Conservation (phyloP, 1,140 invertebrate genomes). For the Trichonephila clavipes region DNA sequence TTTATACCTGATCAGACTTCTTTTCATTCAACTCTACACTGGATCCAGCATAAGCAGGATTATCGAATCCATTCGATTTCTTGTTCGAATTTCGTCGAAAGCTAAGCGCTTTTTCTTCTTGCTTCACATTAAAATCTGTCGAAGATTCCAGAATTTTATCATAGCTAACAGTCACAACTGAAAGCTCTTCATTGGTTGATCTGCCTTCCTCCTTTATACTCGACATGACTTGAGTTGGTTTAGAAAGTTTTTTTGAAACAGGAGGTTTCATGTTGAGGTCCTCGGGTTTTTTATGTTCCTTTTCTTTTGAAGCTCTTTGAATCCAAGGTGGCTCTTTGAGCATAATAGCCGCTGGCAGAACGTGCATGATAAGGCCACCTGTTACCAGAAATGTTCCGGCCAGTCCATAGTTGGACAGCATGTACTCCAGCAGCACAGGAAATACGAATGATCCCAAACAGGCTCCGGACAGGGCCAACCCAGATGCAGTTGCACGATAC, state of each 20-base stretch:
- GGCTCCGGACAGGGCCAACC: constrained; percentile 80
- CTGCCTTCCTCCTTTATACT: background rate
- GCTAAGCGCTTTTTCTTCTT: background rate
- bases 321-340: constrained; percentile 84
- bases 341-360: constrained; percentile 89
- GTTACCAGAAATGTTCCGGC: constrained; percentile 84
- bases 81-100: background rate
- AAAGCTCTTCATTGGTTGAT: background rate
- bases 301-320: background rate
- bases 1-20: background rate
- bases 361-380: constrained; percentile 91
- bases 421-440: constrained; percentile 79
- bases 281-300: background rate
- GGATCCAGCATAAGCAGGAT: constrained; percentile 43
- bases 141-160: background rate
- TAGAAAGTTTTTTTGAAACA: background rate
- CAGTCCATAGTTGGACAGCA: constrained; percentile 69
- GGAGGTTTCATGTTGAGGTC: background rate
- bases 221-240: background rate
- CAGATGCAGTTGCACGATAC: constrained; percentile 61
- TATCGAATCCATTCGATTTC: constrained; percentile 16
- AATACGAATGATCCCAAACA: constrained; percentile 80
- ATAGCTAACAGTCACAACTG: background rate
- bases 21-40: background rate
- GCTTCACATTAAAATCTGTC: background rate